phyloP scores from a whole-genome alignment of 2,113 vertebrate genomes.

The Scortum barcoo region DNA sequence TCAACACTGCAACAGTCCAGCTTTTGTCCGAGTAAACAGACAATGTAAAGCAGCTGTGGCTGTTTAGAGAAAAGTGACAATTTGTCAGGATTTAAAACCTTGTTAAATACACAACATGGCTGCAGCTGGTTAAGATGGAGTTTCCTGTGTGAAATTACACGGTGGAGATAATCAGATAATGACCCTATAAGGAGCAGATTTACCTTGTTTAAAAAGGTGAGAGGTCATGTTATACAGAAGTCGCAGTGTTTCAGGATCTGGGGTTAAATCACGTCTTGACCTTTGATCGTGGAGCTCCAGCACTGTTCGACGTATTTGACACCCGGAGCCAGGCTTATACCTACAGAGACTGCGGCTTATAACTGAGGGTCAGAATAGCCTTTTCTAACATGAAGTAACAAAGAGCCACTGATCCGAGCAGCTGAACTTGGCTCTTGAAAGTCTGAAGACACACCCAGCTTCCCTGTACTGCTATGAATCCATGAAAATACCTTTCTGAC shows the following conservation, averaged over 20 bases:
- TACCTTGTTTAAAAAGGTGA: slow-evolving; percentile 55
- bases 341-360: slow-evolving; percentile 31
- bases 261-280: slow-evolving; percentile 57
- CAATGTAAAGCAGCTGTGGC: slow-evolving; percentile 27
- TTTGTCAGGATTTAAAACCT: slow-evolving; percentile 63
- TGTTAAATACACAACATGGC: slow-evolving; percentile 56
- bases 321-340: slow-evolving; percentile 40
- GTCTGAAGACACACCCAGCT: slow-evolving; percentile 43
- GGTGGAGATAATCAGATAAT: slow-evolving; percentile 71
- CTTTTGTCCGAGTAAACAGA: slow-evolving; percentile 46
- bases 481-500: slow-evolving; percentile 53
- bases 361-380: slow-evolving; percentile 33
- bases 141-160: slow-evolving; percentile 67
- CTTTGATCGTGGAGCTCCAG: slow-evolving; percentile 44
- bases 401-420: slow-evolving; percentile 64
- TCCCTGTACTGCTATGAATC: slow-evolving; percentile 23
- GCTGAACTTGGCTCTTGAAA: neutral
- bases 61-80: slow-evolving; percentile 64
- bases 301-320: slow-evolving; percentile 35
- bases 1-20: slow-evolving; percentile 44
- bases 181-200: slow-evolving; percentile 63
- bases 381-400: slow-evolving; percentile 51
- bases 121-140: slow-evolving; percentile 32
- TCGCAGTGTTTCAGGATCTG: slow-evolving; percentile 50
- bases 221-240: slow-evolving; percentile 61